A percentile compares a stretch with the other conserved stretches of the same genome.
Conservation (phyloP, 2,797 vertebrate genomes). For the Sphenopsis melanotis region DNA sequence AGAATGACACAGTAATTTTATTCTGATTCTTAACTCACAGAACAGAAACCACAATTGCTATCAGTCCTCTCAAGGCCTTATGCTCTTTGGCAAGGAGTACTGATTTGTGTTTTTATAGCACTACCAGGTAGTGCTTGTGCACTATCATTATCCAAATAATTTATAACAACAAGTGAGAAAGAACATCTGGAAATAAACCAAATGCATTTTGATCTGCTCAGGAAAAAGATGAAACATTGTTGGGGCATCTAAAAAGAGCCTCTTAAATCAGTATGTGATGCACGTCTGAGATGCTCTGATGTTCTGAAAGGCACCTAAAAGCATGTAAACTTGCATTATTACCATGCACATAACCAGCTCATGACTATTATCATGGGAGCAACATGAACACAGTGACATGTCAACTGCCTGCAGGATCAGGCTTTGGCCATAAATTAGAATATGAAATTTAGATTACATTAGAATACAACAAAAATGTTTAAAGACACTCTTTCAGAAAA, state of each 20-base stretch:
- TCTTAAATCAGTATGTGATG: neutral
- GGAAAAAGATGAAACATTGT: neutral
- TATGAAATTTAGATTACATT: neutral
- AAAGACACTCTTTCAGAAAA: neutral
- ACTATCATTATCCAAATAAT: neutral
- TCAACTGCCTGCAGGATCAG: neutral
- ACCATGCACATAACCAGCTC: neutral
- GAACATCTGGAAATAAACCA: neutral
- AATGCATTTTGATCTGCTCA: neutral
- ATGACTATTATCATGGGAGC: neutral
- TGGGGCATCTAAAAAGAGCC: neutral
- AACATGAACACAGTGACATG: neutral
- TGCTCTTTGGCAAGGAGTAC: neutral
- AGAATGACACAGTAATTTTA: slow-evolving; percentile 15
- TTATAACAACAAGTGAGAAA: slow-evolving; percentile 17
- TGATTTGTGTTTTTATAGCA: neutral
- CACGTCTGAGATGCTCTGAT: neutral
- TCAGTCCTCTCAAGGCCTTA: neutral
- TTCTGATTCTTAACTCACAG: neutral
- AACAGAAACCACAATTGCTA: neutral
- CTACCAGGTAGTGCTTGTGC: neutral
- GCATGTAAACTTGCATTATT: neutral
- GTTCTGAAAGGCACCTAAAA: neutral
- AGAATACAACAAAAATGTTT: neutral
- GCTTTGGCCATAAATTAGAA: neutral